Conservation (phyloP, 2,113 vertebrate genomes). For the Quiscalus mexicanus region DNA sequence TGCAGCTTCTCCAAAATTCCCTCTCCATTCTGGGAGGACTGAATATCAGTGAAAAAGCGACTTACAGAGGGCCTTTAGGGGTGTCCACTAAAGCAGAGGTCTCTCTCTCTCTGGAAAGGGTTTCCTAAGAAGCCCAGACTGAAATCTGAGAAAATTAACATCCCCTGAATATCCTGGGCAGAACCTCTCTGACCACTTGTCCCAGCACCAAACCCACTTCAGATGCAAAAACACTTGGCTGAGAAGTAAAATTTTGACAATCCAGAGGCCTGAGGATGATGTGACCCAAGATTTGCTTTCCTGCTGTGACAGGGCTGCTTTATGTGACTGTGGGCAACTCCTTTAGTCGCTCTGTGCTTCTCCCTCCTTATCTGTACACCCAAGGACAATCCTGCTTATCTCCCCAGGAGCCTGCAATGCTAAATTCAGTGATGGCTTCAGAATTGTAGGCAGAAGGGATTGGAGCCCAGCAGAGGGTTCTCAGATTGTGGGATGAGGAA, state of each 20-base stretch:
- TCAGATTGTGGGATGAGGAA: not conserved
- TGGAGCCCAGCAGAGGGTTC: not conserved
- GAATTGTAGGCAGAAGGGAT: not conserved
- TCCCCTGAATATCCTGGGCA: not conserved
- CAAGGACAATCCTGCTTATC: not conserved
- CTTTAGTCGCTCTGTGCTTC: not conserved
- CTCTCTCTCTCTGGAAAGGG: not conserved
- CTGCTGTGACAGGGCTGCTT: not conserved
- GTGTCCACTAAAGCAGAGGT: not conserved
- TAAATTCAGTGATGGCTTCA: not conserved
- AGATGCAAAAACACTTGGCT: not conserved
- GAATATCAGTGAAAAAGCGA: not conserved
- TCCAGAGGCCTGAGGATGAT: too few species aligned
- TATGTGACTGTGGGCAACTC: not conserved
- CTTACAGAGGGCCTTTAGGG: not conserved
- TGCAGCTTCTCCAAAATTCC: not conserved
- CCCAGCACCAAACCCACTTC: not conserved
- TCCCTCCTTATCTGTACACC: not conserved
- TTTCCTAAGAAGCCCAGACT: not conserved
- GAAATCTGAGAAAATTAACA: not conserved
- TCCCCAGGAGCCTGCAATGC: not conserved
- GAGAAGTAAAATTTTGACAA: not conserved
- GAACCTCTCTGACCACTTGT: not conserved
- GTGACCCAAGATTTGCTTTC: not conserved
- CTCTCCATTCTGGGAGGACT: accelerated